A percentile compares a stretch with the other conserved stretches of the same genome.
These are phyloP conservation scores for Scelioninae gen. 1 DNA, from an alignment of 2,888 invertebrate species.

Conservation along the genomic window DNA sequence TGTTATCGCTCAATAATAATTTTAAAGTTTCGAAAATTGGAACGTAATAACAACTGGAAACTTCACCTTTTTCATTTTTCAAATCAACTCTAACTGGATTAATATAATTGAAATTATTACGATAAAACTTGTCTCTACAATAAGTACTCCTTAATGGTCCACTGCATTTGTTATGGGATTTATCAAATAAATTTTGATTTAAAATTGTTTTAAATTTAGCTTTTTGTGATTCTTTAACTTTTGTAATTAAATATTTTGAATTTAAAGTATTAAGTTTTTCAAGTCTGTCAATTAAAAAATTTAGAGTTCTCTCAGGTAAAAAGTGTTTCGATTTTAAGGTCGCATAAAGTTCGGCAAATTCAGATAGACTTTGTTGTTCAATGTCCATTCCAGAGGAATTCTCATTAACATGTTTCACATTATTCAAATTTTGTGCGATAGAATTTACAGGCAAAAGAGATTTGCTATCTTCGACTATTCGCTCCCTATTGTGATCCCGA, in stretches of 20 bases:
- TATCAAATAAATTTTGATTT: constrained; percentile 43
- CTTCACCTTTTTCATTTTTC: constrained; percentile 18
- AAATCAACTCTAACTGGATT: constrained; percentile 12
- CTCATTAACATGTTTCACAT: neutral
- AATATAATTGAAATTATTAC: constrained; percentile 24
- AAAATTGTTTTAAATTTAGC: constrained; percentile 29
- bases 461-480: neutral
- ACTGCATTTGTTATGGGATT: constrained; percentile 22
- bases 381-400: constrained; percentile 6
- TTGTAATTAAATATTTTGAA: constrained; percentile 33
- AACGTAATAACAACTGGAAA: constrained; percentile 20
- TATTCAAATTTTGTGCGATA: neutral
- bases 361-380: constrained; percentile 19
- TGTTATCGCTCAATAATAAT: constrained; percentile 8
- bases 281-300: constrained; percentile 23
- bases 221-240: constrained; percentile 26
- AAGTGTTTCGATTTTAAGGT: constrained; percentile 41
- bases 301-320: constrained; percentile 27
- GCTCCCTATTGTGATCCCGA: too few relatives aligned
- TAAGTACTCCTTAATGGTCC: constrained; percentile 40
- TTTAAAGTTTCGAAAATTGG: constrained; percentile 38
- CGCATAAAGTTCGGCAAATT: constrained; percentile 42
- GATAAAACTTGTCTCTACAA: constrained; percentile 29
- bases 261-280: constrained; percentile 32
- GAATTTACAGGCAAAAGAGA: neutral